Percentiles rank a stretch among this genome's conserved stretches.
These are phyloP conservation scores for Lordiphosa collinella DNA, from an alignment of 1,140 invertebrate species.

Conservation along the genomic window DNA sequence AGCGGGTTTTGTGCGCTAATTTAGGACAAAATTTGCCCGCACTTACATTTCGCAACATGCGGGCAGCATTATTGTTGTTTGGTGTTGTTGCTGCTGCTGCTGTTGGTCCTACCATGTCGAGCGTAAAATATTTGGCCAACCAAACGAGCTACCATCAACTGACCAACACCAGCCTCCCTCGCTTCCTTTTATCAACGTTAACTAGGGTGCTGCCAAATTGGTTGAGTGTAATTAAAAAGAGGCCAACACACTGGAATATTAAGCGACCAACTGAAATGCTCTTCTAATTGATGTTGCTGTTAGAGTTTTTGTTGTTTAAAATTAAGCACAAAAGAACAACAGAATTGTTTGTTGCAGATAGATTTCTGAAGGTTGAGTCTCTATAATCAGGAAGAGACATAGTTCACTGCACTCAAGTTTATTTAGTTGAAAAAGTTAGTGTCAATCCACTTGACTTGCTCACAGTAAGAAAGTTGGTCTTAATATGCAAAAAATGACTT, in stretches of 20 bases:
- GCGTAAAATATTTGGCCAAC: slow-evolving; percentile 53
- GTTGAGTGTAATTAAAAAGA: slow-evolving; percentile 49
- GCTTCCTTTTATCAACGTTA: not conserved
- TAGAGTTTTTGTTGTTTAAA: not conserved
- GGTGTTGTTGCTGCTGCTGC: not conserved
- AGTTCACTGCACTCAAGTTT: too few relatives aligned
- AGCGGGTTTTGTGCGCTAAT: not conserved
- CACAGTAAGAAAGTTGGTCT: too few relatives aligned
- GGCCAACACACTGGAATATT: slow-evolving; percentile 22
- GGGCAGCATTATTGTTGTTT: slow-evolving; percentile 22
- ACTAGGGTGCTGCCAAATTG: slow-evolving; percentile 3
- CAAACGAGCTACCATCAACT: slow-evolving; percentile 15
- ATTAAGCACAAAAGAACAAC: not conserved
- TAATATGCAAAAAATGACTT: not conserved
- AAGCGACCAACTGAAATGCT: slow-evolving; percentile 18
- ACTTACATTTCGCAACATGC: slow-evolving; percentile 9
- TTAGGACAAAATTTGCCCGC: slow-evolving; percentile 4
- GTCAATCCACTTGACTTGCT: too few relatives aligned
- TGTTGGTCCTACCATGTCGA: slow-evolving; percentile 34
- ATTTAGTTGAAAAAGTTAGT: too few relatives aligned
- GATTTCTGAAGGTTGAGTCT: too few relatives aligned
- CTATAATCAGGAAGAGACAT: too few relatives aligned
- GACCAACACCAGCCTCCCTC: not conserved
- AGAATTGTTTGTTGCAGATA: too few relatives aligned
- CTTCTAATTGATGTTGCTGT: slow-evolving; percentile 1